Percentiles rank a stretch among this genome's conserved stretches.
Evolutionary conservation across 2,888 invertebrate genomes (phyloP).

Genomic region (Prionchulus punctatus): DNA sequence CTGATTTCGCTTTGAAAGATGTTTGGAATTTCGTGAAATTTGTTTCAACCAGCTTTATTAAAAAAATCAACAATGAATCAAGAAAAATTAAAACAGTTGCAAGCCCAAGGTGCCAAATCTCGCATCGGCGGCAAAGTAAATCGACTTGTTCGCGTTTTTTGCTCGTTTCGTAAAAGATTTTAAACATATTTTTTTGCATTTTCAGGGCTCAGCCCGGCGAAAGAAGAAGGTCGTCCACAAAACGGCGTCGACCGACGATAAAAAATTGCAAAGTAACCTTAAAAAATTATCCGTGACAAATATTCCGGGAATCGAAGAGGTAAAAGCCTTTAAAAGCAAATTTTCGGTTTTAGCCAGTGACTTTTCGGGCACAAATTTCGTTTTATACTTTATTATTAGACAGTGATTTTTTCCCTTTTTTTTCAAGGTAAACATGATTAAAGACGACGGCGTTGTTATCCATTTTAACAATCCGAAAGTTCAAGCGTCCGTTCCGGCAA

Average conservation of each 20-base stretch:
- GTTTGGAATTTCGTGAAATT: no score
- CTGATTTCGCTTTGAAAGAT: no score
- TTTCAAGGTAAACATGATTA: conserved; percentile 71
- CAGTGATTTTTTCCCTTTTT: no score
- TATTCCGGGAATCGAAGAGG: conserved; percentile 97
- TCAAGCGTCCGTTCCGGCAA: conserved; percentile 93
- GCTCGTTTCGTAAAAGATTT: no score
- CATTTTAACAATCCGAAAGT: conserved; percentile 99
- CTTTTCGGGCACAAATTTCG: no score
- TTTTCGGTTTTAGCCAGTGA: no score
- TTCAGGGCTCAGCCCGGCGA: conserved; percentile 78
- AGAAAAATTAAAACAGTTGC: conserved; percentile 31
- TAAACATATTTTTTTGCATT: background rate
- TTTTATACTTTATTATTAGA: no score
- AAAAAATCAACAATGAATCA: no score
- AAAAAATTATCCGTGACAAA: conserved; percentile 96
- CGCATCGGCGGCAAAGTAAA: conserved; percentile 30
- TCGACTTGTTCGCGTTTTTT: no score
- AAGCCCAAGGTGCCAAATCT: conserved; percentile 26
- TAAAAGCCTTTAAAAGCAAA: no score
- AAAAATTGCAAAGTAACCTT: conserved; percentile 89
- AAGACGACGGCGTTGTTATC: conserved; percentile 96
- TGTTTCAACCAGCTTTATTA: no score
- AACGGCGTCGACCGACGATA: conserved; percentile 96
- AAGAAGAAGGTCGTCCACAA: conserved; percentile 99